Percentiles rank a stretch among this genome's conserved stretches.
Conservation (phyloP, 2,888 invertebrate species). For the Timema podura region DNA sequence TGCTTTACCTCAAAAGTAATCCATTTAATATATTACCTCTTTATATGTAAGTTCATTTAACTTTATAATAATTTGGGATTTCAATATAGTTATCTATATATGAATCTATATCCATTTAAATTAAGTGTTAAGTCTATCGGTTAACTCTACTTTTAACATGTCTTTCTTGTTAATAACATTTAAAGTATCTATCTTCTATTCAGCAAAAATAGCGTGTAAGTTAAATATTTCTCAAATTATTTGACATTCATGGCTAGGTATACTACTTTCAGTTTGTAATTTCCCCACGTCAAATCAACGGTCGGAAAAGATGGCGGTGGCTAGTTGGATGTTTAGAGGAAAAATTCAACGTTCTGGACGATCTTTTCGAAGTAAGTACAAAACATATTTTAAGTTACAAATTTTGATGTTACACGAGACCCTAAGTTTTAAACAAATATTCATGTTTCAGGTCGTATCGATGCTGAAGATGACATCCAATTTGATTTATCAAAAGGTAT, state of each 20-base stretch:
- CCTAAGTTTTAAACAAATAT: slow-evolving; percentile 23
- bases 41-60: no score
- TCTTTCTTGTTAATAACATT: no score
- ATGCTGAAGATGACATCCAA: slow-evolving; percentile 58
- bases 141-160: no score
- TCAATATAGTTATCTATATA: no score
- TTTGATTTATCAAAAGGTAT: slow-evolving; percentile 52
- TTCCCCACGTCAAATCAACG: slow-evolving; percentile 8
- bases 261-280: background rate
- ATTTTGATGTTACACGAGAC: slow-evolving; percentile 28
- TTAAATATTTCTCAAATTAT: background rate
- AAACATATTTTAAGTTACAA: slow-evolving; percentile 30
- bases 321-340: slow-evolving; percentile 51
- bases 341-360: slow-evolving; percentile 47
- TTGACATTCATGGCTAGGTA: background rate
- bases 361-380: slow-evolving; percentile 47
- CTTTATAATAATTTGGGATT: no score
- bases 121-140: no score
- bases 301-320: slow-evolving; percentile 47
- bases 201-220: no score
- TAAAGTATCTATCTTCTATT: no score
- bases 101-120: no score
- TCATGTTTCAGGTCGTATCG: slow-evolving; percentile 42
- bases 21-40: no score
- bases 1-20: no score